Evolutionary conservation across 2,888 invertebrate species (phyloP).

Genomic region (Monoplex corrugatus): DNA sequence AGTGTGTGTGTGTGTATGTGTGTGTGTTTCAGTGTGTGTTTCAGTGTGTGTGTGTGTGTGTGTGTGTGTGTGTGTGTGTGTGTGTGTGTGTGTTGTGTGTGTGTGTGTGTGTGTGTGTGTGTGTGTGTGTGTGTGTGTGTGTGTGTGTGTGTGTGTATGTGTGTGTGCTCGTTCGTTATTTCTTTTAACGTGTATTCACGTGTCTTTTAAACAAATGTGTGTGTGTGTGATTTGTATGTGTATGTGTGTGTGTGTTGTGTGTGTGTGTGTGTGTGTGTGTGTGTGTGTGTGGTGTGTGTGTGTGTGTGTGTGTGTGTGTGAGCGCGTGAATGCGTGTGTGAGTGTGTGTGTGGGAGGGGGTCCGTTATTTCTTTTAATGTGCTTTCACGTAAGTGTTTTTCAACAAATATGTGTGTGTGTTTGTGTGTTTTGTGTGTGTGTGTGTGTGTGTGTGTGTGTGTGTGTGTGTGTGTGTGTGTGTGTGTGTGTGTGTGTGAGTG

Average conservation of each 20-base stretch:
- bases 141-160: no score
- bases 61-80: slow-evolving; percentile 1
- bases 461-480: not conserved
- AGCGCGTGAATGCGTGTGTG: no score
- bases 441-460: slow-evolving; percentile 19
- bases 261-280: not conserved
- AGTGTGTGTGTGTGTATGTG: no score
- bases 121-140: no score
- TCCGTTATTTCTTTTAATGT: no score
- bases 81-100: not conserved
- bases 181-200: no score
- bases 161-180: no score
- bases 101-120: no score
- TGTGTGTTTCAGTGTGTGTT: slow-evolving; percentile 8
- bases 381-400: no score
- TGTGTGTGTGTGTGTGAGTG: not conserved
- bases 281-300: slow-evolving; percentile 2
- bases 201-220: not conserved
- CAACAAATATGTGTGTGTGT: no score
- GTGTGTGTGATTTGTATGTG: slow-evolving; percentile 5
- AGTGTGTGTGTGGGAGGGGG: no score
- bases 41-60: not conserved
- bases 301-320: no score
- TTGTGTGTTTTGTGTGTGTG: not conserved
- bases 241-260: not conserved